Conservation (phyloP, 2,888 invertebrate genomes). For the Lamellibrachia satsuma region DNA sequence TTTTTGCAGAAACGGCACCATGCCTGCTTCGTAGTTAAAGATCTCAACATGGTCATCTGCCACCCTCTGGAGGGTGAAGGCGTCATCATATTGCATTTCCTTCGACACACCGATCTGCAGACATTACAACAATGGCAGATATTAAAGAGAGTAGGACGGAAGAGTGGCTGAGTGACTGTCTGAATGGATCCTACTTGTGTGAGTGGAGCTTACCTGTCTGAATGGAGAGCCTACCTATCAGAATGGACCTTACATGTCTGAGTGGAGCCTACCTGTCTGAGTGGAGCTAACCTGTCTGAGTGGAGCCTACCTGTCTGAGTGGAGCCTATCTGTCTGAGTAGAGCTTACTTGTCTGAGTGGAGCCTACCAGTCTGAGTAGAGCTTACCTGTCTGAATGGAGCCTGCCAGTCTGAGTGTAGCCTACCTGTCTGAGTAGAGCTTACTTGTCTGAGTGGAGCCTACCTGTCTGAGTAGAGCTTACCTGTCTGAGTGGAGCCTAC, state of each 20-base stretch:
- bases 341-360: not conserved
- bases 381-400: constrained; percentile 53
- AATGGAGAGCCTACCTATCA: not conserved
- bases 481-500: constrained; percentile 7
- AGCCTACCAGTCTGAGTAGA: not conserved
- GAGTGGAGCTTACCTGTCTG: too few species aligned
- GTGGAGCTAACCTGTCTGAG: not conserved
- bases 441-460: too few species aligned
- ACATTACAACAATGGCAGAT: not conserved
- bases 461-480: not conserved
- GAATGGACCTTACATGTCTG: not conserved
- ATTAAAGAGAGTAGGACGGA: too few species aligned
- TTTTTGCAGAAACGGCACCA: constrained; percentile 64
- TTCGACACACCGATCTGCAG: constrained; percentile 53
- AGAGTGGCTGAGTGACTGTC: not conserved
- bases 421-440: too few species aligned
- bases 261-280: not conserved
- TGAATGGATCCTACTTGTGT: not conserved
- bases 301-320: not conserved
- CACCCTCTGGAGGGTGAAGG: constrained; percentile 62
- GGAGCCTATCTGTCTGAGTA: not conserved
- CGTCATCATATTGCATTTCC: constrained; percentile 65
- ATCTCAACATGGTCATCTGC: constrained; percentile 49
- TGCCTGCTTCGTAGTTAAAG: constrained; percentile 63
- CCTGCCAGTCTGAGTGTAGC: too few species aligned